Evolutionary conservation across 2,888 invertebrate species (phyloP).

Genomic region (Watsonalla binaria): DNA sequence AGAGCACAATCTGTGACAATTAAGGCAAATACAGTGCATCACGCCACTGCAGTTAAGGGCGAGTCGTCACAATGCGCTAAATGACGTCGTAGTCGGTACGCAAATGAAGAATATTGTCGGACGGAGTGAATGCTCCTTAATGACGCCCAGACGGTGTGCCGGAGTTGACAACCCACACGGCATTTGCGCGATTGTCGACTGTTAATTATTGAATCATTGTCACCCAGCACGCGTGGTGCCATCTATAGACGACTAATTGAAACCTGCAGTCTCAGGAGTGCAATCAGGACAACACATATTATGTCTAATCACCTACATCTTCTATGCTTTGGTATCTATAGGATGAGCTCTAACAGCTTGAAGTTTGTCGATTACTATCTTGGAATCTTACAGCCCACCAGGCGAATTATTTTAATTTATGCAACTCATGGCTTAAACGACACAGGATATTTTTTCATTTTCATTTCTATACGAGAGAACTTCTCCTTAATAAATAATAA

Average conservation of each 20-base stretch:
- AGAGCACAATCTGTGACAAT: conserved; percentile 55
- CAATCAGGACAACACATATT: neutral
- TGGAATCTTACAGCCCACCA: too few species aligned
- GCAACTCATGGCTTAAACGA: too few species aligned
- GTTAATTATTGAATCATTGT: conserved; percentile 65
- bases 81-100: conserved; percentile 66
- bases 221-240: conserved; percentile 20
- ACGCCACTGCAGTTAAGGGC: conserved; percentile 56
- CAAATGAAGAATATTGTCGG: conserved; percentile 79
- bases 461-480: too few species aligned
- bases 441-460: too few species aligned
- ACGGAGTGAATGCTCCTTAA: conserved; percentile 74
- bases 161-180: conserved; percentile 57
- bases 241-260: neutral
- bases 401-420: too few species aligned
- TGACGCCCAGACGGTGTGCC: conserved; percentile 55
- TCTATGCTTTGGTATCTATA: too few species aligned
- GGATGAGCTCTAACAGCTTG: too few species aligned
- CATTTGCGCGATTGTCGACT: conserved; percentile 64
- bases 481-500: too few species aligned
- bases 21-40: conserved; percentile 64
- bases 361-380: too few species aligned
- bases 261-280: neutral
- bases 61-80: conserved; percentile 69
- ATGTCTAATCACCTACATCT: neutral